Evolutionary conservation across 2,888 invertebrate species (phyloP).

Genomic region (Aphrophora alni): DNA sequence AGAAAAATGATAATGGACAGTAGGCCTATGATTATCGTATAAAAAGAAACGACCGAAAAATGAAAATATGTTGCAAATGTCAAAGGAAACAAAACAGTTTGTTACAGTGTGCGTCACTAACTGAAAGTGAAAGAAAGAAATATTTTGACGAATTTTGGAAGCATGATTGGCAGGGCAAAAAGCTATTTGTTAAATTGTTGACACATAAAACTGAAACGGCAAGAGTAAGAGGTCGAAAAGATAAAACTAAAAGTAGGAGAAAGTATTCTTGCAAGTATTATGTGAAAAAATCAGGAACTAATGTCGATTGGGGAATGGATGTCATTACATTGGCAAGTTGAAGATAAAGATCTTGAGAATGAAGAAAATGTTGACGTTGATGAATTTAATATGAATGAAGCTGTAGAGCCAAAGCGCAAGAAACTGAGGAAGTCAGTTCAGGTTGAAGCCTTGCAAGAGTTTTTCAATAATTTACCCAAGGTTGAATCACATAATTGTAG

Average conservation of each 20-base stretch:
- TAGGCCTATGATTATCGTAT: slow-evolving; percentile 19
- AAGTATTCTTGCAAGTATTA: slow-evolving; percentile 11
- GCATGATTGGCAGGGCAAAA: slow-evolving; percentile 22
- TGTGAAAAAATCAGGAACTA: slow-evolving; percentile 13
- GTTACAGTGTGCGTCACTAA: slow-evolving; percentile 14
- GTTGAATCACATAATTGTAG: slow-evolving; percentile 30
- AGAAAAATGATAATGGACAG: not conserved
- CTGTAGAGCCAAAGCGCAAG: not conserved
- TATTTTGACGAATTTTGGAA: slow-evolving; percentile 26
- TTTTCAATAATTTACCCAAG: slow-evolving; percentile 17
- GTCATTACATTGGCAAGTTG: slow-evolving; percentile 18
- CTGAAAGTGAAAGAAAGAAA: slow-evolving; percentile 3
- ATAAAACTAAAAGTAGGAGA: slow-evolving; percentile 19
- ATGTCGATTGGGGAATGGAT: slow-evolving; percentile 21
- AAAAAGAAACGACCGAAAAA: slow-evolving; percentile 9
- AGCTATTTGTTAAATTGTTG: slow-evolving; percentile 12
- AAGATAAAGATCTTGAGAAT: not conserved
- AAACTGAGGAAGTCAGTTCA: not conserved
- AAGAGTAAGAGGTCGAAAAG: slow-evolving; percentile 20
- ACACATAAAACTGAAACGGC: slow-evolving; percentile 6
- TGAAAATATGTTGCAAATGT: slow-evolving; percentile 23
- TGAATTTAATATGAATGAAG: not conserved
- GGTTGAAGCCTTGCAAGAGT: slow-evolving; percentile 20
- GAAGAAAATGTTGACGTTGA: slow-evolving; percentile 3
- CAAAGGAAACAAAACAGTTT: slow-evolving; percentile 18